phyloP scores from a whole-genome alignment of 2,113 vertebrate species.

The Notothenia coriiceps region DNA sequence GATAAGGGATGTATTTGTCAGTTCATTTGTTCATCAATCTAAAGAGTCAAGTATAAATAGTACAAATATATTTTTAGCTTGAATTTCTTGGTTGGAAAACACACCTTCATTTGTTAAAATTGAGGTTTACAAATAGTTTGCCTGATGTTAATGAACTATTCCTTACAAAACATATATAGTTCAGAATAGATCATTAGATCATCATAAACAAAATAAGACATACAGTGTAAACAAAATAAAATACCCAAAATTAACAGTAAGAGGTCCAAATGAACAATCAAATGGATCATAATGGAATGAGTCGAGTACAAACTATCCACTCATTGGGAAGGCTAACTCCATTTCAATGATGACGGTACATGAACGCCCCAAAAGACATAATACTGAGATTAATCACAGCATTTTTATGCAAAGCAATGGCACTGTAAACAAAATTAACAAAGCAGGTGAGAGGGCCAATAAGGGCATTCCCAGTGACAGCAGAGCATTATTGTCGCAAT shows the following conservation, averaged over 20 bases:
- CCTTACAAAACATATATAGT: neutral
- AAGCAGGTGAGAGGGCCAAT: conserved; percentile 65
- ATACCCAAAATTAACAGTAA: neutral
- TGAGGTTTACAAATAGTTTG: neutral
- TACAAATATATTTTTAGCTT: too few species aligned
- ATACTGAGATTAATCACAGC: conserved; percentile 71
- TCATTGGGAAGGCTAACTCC: conserved; percentile 34
- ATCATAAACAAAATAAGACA: neutral
- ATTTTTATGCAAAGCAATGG: conserved; percentile 48
- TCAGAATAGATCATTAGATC: neutral
- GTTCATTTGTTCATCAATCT: too few species aligned
- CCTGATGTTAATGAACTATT: neutral
- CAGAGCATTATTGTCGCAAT: conserved; percentile 64
- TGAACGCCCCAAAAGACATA: conserved; percentile 40
- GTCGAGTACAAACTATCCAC: neutral
- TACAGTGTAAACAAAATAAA: neutral
- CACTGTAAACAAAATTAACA: conserved; percentile 69
- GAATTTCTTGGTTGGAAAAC: too few species aligned
- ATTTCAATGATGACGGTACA: conserved; percentile 54
- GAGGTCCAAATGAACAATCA: too few species aligned
- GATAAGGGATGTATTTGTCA: too few species aligned
- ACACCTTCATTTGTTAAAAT: neutral
- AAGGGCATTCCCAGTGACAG: conserved; percentile 69
- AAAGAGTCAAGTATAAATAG: too few species aligned
- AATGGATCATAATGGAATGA: too few species aligned